Conservation (phyloP, 1,140 invertebrate genomes). For the Aricia agestis region DNA sequence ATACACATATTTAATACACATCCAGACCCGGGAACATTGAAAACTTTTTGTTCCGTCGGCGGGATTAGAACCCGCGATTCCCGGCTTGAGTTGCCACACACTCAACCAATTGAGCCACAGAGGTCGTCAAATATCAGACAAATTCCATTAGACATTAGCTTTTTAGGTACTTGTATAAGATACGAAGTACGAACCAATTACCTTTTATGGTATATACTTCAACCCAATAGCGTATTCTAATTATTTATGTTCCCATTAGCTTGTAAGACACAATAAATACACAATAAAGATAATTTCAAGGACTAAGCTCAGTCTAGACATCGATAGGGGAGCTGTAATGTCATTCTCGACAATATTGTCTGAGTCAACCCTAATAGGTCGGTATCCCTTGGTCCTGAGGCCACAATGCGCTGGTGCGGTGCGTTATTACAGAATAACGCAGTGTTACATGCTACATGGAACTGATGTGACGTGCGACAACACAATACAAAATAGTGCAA, state of each 20-base stretch:
- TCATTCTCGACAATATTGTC: background rate
- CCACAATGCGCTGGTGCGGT: no score
- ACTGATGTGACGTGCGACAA: no score
- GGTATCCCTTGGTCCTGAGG: background rate
- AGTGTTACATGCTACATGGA: no score
- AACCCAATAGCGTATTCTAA: background rate
- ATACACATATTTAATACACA: no score
- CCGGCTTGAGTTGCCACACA: no score
- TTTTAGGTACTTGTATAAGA: background rate
- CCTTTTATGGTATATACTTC: background rate
- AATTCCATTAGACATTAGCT: background rate
- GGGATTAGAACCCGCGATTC: no score
- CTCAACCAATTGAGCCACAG: no score
- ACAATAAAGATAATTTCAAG: background rate
- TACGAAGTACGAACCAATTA: background rate
- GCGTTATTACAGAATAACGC: no score
- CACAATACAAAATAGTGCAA: no score
- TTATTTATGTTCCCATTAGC: background rate
- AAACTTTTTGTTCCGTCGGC: no score
- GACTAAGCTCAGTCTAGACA: background rate
- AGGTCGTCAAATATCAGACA: background rate
- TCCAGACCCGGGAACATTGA: no score
- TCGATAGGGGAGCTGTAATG: background rate
- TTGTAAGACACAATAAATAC: background rate
- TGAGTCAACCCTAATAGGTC: constrained; percentile 9